Conservation (phyloP, 2,888 invertebrate genomes). For the Clunio marinus region DNA sequence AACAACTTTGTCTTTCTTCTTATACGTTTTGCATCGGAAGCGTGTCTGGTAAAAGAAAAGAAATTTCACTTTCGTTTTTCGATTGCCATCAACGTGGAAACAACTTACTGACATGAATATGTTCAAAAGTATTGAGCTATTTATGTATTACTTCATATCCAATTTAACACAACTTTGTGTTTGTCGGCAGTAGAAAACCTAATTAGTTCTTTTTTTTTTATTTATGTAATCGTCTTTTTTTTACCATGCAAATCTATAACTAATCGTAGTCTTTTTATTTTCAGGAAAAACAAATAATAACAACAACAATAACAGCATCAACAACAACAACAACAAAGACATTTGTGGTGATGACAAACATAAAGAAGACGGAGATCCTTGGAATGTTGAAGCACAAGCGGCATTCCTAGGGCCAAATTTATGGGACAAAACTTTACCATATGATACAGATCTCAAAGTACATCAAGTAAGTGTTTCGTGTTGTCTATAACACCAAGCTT, state of each 20-base stretch:
- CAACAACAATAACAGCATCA: conserved; percentile 51
- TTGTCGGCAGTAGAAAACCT: not conserved
- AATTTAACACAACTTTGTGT: not conserved
- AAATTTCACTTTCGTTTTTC: conserved; percentile 24
- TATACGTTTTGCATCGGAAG: no score
- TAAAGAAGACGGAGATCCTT: conserved; percentile 80
- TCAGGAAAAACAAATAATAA: conserved; percentile 58
- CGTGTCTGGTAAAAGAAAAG: not conserved
- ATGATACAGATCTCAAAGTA: conserved; percentile 95
- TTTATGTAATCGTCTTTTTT: not conserved
- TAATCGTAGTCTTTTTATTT: conserved; percentile 45
- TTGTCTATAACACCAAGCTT: conserved; percentile 24
- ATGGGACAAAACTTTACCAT: conserved; percentile 91
- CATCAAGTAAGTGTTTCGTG: conserved; percentile 58
- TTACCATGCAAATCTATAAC: conserved; percentile 38
- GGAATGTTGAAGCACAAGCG: conserved; percentile 87
- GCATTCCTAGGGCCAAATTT: conserved; percentile 94
- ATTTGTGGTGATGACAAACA: conserved; percentile 57
- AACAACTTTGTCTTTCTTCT: not conserved
- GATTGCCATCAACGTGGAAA: not conserved
- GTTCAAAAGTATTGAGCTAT: not conserved
- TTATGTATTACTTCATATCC: not conserved
- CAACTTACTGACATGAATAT: not conserved
- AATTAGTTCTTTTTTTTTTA: not conserved
- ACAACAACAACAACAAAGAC: conserved; percentile 50